These are phyloP conservation scores for Hippopotamus amphibius DNA, from an alignment of 2,113 vertebrate genomes.

Conservation along the genomic window DNA sequence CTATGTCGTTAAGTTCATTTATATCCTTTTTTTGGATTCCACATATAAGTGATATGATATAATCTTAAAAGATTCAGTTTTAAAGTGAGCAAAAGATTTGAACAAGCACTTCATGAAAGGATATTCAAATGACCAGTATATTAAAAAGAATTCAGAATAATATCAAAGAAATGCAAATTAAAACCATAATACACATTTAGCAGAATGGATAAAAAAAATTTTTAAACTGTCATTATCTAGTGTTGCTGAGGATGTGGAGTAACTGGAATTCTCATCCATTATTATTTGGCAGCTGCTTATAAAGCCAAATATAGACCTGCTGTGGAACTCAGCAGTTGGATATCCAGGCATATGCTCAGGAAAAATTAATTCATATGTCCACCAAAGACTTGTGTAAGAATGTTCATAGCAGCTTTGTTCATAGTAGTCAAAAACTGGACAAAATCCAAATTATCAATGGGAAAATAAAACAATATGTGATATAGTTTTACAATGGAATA, in stretches of 20 bases:
- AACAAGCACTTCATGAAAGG: conserved; percentile 10
- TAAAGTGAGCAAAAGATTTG: neutral
- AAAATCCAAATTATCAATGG: conserved; percentile 19
- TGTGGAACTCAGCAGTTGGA: neutral
- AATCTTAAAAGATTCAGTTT: neutral
- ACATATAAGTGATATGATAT: no score
- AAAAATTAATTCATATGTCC: neutral
- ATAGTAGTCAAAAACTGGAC: neutral
- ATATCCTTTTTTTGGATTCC: no score
- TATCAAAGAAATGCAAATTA: neutral
- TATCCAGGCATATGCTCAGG: neutral
- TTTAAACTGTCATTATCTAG: neutral
- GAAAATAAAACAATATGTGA: conserved; percentile 42
- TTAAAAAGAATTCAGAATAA: neutral
- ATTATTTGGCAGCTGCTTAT: neutral
- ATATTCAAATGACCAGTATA: neutral
- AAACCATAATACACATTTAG: neutral
- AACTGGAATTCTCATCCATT: neutral
- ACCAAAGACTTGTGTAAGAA: neutral
- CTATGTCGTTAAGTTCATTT: no score
- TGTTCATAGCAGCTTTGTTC: neutral
- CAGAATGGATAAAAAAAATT: neutral
- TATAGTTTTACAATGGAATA: neutral
- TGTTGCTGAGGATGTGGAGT: neutral
- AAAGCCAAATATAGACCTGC: neutral